Percentiles rank a stretch among this genome's conserved stretches.
Conservation (phyloP, 2,888 invertebrate genomes). For the Pristionchus entomophagus region DNA sequence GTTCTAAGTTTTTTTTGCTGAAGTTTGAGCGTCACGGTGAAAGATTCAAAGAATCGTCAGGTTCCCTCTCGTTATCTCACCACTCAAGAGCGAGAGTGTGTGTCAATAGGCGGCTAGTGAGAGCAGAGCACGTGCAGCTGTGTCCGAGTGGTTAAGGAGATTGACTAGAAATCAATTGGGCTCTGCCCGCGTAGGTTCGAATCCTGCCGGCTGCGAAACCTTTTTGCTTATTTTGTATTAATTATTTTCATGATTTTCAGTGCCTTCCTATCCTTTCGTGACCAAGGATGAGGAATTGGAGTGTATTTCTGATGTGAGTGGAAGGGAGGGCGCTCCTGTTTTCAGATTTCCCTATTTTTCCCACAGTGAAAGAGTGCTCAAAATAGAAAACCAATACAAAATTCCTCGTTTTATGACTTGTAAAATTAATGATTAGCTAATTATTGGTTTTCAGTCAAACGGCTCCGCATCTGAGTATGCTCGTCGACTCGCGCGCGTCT, state of each 20-base stretch:
- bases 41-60: neutral
- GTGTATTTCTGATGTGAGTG: slow-evolving; percentile 49
- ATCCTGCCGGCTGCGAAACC: slow-evolving; percentile 50
- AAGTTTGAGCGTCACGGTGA: too few species aligned
- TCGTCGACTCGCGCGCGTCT: slow-evolving; percentile 57
- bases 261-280: slow-evolving; percentile 58
- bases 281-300: slow-evolving; percentile 56
- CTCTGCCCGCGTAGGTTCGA: slow-evolving; percentile 55
- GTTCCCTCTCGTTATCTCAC: neutral
- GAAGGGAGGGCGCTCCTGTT: neutral
- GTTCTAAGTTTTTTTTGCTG: too few species aligned
- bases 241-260: slow-evolving; percentile 13
- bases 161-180: slow-evolving; percentile 55
- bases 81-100: neutral
- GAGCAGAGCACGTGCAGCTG: neutral
- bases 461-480: slow-evolving; percentile 62
- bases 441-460: slow-evolving; percentile 41
- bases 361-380: too few species aligned
- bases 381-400: too few species aligned
- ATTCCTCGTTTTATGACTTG: too few species aligned
- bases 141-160: slow-evolving; percentile 55
- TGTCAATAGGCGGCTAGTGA: neutral
- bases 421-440: too few species aligned
- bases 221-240: neutral
- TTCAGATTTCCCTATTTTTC: too few species aligned